Base-by-base conservation (phyloP, 1,140 invertebrate genomes). In the Eumeta japonica region DNA sequence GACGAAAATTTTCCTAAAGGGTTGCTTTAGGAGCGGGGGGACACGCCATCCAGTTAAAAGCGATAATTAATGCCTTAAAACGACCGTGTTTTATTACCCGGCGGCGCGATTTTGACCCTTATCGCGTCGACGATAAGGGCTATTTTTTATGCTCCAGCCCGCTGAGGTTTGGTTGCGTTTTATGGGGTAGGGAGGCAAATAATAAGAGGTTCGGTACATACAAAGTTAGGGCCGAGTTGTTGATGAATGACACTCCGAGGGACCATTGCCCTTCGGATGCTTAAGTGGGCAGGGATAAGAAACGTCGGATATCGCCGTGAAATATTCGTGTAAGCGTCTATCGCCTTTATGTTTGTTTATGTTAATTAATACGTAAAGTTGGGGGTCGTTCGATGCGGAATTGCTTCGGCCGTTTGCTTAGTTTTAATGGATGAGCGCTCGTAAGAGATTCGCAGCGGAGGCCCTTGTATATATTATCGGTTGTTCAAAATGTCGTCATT, bases 241-340 rank as follows among this genome's bases (percentile, higher is more conserved):
- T 74, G 70, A 74, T 74, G 70, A 70, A 74, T 71, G 70, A 74
- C 70, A 74, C 70, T 74, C 70, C 17, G 51, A 51, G 68, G 68
- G 52, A 59, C 68, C 66, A 73, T 73, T 68, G 66, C 68, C 68
- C 68, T 73, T 73, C 65, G 64, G 64, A 65, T 60, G 68, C 68
- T 73, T 66, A 73, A 70, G 59, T 62, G 64, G 64, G 58, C 64
- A 57, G 54, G 57, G 68, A 73, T 71, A 74, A 74, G 70, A 71
- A 74, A 71, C 59, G 63, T 66, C 60, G 66, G 62, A 62, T 70
- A 59, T 61, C 63, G 11, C 55, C 45, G 63, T 68, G 64, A 71
- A 71, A 68, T 70, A 67, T 70, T 54, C 61, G 31, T n/a, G 20
- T n/a, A 5, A 24, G 20, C 20, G 20, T 7, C 20, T 24, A 24